A percentile compares a stretch with the other conserved stretches of the same genome.
These are phyloP conservation scores for Nephotettix cincticeps DNA, from an alignment of 1,140 invertebrate species.

Conservation along the genomic window DNA sequence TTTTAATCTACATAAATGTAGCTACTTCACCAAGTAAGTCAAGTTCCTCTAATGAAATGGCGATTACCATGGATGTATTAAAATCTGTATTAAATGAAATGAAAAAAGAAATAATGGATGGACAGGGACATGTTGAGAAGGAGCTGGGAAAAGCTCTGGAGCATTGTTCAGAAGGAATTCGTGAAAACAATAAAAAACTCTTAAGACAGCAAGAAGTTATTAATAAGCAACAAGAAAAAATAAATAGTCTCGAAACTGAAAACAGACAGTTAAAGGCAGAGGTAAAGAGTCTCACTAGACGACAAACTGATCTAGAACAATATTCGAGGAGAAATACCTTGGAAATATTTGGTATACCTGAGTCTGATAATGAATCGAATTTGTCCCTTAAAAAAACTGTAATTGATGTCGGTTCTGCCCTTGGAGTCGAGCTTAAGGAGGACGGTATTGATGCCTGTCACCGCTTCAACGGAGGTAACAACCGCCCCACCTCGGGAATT, in stretches of 20 bases:
- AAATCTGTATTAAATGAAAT: no score
- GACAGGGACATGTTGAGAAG: not conserved
- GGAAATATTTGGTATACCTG: slow-evolving; percentile 25
- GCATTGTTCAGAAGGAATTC: not conserved
- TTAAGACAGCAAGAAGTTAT: not conserved
- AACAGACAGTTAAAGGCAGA: not conserved
- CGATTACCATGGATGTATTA: no score
- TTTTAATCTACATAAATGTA: no score
- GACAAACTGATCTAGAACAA: slow-evolving; percentile 14
- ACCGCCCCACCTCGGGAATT: not conserved
- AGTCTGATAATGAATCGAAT: not conserved
- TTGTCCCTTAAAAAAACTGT: slow-evolving; percentile 15
- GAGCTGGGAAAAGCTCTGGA: slow-evolving; percentile 2
- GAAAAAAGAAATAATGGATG: slow-evolving; percentile 16
- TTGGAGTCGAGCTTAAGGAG: not conserved
- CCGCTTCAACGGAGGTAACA: not conserved
- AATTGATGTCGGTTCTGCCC: slow-evolving; percentile 4
- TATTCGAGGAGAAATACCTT: slow-evolving; percentile 16
- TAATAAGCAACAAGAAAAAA: not conserved
- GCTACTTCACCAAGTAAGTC: no score
- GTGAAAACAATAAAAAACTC: not conserved
- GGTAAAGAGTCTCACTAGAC: not conserved
- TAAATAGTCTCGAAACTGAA: not conserved
- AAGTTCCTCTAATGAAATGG: no score
- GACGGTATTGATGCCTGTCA: slow-evolving; percentile 17